phyloP scores from a whole-genome alignment of 2,797 vertebrate genomes.

The Lithobates sylvaticus region DNA sequence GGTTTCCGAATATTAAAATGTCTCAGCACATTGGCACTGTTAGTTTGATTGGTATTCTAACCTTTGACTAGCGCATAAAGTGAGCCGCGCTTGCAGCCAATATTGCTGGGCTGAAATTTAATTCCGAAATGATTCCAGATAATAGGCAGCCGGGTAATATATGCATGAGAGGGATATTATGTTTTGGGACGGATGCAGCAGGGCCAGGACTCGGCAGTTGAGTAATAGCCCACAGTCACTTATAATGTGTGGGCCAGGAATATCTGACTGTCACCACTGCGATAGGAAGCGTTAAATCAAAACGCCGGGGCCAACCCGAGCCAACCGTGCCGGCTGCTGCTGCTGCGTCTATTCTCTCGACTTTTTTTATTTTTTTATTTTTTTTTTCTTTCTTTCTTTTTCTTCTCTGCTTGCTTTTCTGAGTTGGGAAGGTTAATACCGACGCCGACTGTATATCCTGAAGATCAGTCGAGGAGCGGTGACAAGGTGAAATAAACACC shows the following conservation, averaged over 20 bases:
- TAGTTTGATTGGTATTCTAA: slow-evolving; percentile 99
- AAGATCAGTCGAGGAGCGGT: neutral
- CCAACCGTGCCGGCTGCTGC: slow-evolving; percentile 58
- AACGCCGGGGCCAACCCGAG: slow-evolving; percentile 43
- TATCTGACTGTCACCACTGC: slow-evolving; percentile 94
- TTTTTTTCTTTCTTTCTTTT: neutral
- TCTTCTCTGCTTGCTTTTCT: neutral
- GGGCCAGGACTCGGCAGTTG: slow-evolving; percentile 92
- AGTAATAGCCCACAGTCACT: slow-evolving; percentile 93
- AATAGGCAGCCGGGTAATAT: slow-evolving; percentile 99
- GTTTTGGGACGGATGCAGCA: slow-evolving; percentile 92
- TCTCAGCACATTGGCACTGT: slow-evolving; percentile 94
- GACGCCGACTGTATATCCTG: too few species aligned
- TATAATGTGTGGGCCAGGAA: slow-evolving; percentile 97
- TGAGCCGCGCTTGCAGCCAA: slow-evolving; percentile 87
- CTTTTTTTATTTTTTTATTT: too few species aligned
- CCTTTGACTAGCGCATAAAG: slow-evolving; percentile 95
- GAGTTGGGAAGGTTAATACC: slow-evolving; percentile 20
- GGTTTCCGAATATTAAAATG: slow-evolving; percentile 98
- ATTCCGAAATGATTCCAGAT: slow-evolving; percentile 98
- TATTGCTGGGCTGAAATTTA: slow-evolving; percentile 94
- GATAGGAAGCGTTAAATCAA: slow-evolving; percentile 96
- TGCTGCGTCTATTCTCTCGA: slow-evolving; percentile 59
- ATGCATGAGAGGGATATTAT: slow-evolving; percentile 99
- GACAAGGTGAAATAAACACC: slow-evolving; percentile 51